Conservation (phyloP, 2,113 vertebrate species). For the Gavialis gangeticus region DNA sequence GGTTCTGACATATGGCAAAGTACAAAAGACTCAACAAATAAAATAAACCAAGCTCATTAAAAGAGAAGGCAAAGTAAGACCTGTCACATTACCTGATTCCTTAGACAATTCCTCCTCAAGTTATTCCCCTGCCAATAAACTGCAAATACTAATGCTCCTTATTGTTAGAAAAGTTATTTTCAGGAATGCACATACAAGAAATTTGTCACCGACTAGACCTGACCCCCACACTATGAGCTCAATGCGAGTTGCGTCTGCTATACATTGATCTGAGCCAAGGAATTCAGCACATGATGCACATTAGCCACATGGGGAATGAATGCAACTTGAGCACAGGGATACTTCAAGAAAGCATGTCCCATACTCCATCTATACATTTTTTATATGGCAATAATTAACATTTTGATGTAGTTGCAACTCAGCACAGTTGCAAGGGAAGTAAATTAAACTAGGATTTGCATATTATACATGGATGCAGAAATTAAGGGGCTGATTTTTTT, state of each 20-base stretch:
- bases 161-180: not conserved
- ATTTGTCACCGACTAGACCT: not conserved
- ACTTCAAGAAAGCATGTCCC: not conserved
- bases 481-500: not conserved
- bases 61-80: rapidly evolving
- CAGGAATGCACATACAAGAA: not conserved
- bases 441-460: not conserved
- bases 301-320: not conserved
- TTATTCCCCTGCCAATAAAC: not conserved
- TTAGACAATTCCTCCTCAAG: not conserved
- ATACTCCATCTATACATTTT: not conserved
- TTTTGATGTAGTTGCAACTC: not conserved
- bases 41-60: not conserved
- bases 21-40: not conserved
- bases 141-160: not conserved
- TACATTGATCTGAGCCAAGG: not conserved
- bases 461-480: not conserved
- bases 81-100: too few species aligned
- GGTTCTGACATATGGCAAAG: not conserved
- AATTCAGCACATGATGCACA: not conserved
- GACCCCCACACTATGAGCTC: not conserved
- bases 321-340: not conserved
- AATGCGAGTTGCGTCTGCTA: not conserved
- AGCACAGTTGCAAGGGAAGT: not conserved
- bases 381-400: not conserved